Evolutionary conservation across 2,797 vertebrate genomes (phyloP), one percentile per base, ranked within the genome.

Genomic region (Scolopax bukidnonensis): DNA sequence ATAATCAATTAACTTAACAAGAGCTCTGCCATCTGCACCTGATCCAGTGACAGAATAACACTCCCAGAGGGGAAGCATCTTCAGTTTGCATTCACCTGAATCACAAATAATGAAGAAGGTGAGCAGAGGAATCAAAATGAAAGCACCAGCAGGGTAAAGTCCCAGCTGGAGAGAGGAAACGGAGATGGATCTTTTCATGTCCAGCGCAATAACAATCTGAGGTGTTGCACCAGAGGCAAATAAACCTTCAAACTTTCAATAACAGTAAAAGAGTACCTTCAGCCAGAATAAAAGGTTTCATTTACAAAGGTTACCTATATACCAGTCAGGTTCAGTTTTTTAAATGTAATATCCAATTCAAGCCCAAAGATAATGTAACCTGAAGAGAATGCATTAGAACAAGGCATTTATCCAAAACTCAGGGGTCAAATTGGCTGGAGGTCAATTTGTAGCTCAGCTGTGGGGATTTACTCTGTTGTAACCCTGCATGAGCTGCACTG

Each of bases 1-100:
- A 96, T 89, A 96, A 91, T 92, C 91, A 86, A 87, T 93, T 95
- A 92, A 77, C 57, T 50, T 79, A 94, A 89, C 65, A 80, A 68
- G 92, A 92, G 47, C 63, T 94, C 59, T 90, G 75, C 78, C 87
- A 83, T 90, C 86, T 93, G 92, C 93, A 89, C 83, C 92, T 91
- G 86, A 92, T 93, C 64, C 81, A 87, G 77, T 71, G 87, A 86
- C 93, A 95, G 90, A 91, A 57, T 50, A 70, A 57, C 71, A 77
- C 71, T 93, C 84, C 60, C 90, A 81, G 45, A 88, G 71, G 84
- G 68, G 48, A 92, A 89, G 32, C 63, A 74, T 85, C 84, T 87
- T 93, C 74, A 82, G 28, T 80, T 87, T 90, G 25, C 40, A 70
- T 70, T 90, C 67, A 78, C 89, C 81, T 92, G 81, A 92, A 83